These are phyloP conservation scores for Sylvietta virens DNA, from an alignment of 2,113 vertebrate species.

Conservation along the genomic window DNA sequence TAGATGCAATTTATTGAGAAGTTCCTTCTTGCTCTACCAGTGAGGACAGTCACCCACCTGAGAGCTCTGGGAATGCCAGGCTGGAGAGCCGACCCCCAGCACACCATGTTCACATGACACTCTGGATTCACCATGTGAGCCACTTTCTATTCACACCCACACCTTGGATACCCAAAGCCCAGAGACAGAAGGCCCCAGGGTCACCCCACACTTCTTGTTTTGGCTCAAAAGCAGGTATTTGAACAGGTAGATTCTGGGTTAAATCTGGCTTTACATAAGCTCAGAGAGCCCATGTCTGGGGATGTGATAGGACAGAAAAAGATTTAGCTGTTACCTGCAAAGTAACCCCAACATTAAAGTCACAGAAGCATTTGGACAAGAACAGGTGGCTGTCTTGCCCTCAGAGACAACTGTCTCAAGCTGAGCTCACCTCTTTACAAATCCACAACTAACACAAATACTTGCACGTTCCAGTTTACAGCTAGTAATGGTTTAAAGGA, in stretches of 20 bases:
- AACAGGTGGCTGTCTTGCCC: background rate
- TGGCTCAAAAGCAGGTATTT: background rate
- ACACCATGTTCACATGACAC: background rate
- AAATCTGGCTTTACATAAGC: slow-evolving; percentile 24
- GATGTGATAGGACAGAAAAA: background rate
- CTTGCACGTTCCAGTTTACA: background rate
- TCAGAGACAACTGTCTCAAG: background rate
- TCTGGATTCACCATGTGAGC: background rate
- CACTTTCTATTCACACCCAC: background rate
- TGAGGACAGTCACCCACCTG: background rate
- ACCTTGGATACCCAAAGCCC: background rate
- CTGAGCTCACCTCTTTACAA: background rate
- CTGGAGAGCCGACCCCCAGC: background rate
- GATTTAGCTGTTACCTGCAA: background rate
- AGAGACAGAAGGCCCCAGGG: background rate
- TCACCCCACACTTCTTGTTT: background rate
- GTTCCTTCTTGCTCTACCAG: background rate
- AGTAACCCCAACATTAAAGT: background rate
- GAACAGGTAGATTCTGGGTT: background rate
- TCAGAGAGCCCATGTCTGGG: background rate
- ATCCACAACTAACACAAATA: background rate
- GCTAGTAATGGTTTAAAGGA: background rate
- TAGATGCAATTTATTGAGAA: background rate
- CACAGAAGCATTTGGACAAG: background rate
- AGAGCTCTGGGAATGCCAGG: background rate